phyloP scores from a whole-genome alignment of 2,888 invertebrate species.

The Cerceris ruficornis region DNA sequence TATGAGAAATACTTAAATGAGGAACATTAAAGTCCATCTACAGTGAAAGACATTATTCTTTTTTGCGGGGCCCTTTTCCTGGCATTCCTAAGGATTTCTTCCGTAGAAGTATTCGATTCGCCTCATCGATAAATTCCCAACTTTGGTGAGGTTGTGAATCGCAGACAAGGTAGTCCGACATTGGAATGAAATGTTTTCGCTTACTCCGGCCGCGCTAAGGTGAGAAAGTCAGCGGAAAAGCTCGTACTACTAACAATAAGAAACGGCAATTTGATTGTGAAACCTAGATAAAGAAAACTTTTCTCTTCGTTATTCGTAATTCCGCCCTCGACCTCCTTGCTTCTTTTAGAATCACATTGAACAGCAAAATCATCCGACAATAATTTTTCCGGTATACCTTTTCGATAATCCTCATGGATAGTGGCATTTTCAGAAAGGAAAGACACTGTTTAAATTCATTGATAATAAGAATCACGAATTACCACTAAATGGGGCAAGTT shows the following conservation, averaged over 20 bases:
- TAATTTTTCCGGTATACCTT: neutral
- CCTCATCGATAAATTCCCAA: constrained; percentile 58
- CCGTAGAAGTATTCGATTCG: constrained; percentile 51
- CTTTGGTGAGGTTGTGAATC: constrained; percentile 50
- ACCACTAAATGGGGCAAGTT: too few relatives aligned
- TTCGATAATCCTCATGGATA: too few relatives aligned
- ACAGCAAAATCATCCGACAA: constrained; percentile 18
- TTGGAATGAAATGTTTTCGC: constrained; percentile 59
- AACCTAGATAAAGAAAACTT: constrained; percentile 66
- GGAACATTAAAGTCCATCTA: neutral
- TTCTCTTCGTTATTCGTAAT: constrained; percentile 66
- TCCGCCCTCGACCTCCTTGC: constrained; percentile 33
- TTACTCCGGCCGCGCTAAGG: constrained; percentile 25
- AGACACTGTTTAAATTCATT: too few relatives aligned
- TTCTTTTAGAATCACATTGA: constrained; percentile 28
- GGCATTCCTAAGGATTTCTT: constrained; percentile 23
- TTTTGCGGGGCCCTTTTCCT: neutral
- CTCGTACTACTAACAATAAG: constrained; percentile 9
- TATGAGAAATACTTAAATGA: neutral
- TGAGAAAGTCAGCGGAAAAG: constrained; percentile 22
- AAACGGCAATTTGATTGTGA: constrained; percentile 64
- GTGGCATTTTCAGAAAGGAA: too few relatives aligned
- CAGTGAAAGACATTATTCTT: neutral
- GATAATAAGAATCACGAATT: too few relatives aligned
- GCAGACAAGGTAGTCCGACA: constrained; percentile 24